Evolutionary conservation across 2,113 vertebrate species (phyloP).

Genomic region (Electrona antarctica): DNA sequence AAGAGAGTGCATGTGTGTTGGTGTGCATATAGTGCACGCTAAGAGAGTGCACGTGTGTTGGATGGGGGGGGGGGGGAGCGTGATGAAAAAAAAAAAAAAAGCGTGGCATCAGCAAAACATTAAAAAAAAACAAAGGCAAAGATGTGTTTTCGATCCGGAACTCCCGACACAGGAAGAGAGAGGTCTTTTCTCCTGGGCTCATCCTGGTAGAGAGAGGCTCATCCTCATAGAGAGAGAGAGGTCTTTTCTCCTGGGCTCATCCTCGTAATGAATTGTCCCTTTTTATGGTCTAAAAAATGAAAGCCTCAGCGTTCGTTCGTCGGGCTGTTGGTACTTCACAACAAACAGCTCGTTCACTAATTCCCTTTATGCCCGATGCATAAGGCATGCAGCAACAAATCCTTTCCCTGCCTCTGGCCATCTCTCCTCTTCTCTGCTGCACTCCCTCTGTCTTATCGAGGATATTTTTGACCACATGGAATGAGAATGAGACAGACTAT

Average conservation of each 20-base stretch:
- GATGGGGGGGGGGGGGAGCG: too few species aligned
- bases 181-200: constrained; percentile 19
- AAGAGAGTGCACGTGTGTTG: too few species aligned
- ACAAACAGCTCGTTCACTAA: constrained; percentile 38
- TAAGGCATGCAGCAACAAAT: constrained; percentile 37
- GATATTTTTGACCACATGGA: neutral
- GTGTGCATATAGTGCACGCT: too few species aligned
- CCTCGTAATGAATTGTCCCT: constrained; percentile 41
- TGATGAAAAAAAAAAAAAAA: neutral
- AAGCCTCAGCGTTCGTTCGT: constrained; percentile 45
- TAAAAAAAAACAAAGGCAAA: neutral
- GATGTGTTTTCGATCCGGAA: constrained; percentile 48
- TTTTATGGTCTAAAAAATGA: constrained; percentile 46
- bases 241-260: constrained; percentile 30
- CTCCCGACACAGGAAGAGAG: constrained; percentile 44
- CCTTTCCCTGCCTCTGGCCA: neutral
- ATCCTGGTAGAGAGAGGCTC: too few species aligned
- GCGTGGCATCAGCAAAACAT: constrained; percentile 1
- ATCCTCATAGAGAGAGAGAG: constrained; percentile 45
- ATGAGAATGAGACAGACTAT: too few species aligned
- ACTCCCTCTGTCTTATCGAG: neutral
- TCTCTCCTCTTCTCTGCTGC: neutral
- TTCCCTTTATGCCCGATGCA: constrained; percentile 34
- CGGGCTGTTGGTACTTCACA: constrained; percentile 29
- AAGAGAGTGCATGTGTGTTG: too few species aligned